Evolutionary conservation across 1,140 invertebrate species (phyloP).

Genomic region (Elysia chlorotica): DNA sequence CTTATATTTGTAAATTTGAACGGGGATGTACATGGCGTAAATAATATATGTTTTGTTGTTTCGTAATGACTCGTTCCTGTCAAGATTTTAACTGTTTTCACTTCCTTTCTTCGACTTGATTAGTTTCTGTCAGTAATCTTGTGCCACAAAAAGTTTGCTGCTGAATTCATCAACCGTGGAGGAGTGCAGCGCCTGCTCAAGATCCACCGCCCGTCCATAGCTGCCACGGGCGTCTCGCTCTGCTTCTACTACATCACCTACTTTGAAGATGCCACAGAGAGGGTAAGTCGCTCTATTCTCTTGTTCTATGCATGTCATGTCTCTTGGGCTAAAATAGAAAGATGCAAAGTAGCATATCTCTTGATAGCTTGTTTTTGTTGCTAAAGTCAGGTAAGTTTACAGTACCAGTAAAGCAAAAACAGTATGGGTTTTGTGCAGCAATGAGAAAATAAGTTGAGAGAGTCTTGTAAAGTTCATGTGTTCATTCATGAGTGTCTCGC

Average conservation of each 20-base stretch:
- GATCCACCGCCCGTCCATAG: conserved; percentile 88
- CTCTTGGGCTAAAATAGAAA: no score
- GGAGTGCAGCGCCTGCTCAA: conserved; percentile 83
- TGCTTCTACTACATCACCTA: conserved; percentile 96
- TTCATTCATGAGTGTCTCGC: no score
- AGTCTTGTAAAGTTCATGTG: no score
- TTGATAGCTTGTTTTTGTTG: no score
- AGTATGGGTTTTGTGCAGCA: no score
- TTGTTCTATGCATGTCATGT: no score
- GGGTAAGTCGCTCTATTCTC: conserved; percentile 56
- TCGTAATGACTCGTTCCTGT: neutral
- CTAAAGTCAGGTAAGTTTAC: no score
- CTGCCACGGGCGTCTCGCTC: conserved; percentile 93
- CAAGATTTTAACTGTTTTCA: neutral
- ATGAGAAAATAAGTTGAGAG: no score
- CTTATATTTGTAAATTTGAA: neutral
- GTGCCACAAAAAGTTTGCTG: conserved; percentile 96
- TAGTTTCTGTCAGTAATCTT: conserved; percentile 91
- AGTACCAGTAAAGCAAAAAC: neutral
- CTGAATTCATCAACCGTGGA: conserved; percentile 87
- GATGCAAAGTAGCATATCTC: no score
- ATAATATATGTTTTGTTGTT: neutral
- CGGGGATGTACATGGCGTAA: neutral
- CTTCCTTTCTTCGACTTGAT: conserved; percentile 6
- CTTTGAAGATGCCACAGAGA: conserved; percentile 96